Evolutionary conservation across 1,140 invertebrate species (phyloP), one percentile per base, ranked within the genome.

Genomic region (Magallana angulata): DNA sequence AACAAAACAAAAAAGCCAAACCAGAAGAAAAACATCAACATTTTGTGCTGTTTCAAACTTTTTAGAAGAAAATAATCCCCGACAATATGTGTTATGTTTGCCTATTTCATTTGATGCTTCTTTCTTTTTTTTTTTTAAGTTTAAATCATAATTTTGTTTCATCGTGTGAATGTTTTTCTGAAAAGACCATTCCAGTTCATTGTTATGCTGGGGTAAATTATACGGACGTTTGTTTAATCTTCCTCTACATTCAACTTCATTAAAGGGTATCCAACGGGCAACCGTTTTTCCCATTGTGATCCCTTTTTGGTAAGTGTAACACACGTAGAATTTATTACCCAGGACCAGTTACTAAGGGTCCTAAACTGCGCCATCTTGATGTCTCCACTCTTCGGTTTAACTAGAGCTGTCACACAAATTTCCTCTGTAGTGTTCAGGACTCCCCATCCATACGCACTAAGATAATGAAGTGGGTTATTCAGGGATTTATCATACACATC

Each of bases 401-500:
- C 24, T 76, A 76, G 24, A 76, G 48, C 24, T 8, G 68, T 76
- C 5, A 76, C 8, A 24, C 68, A 76, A 0, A 76, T 30, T 76
- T 76, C 68, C 24, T 76, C 68, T 11, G 68, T 12, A 76, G 24
- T 76, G 36, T 76, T 76, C 68, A 76, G 24, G 24, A 30, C 11
- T 30, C 68, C 68, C 68, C 68, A 76, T 30, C 68, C 68, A 76
- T 36, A 76, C 4, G 68, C 68, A 76, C 68, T 76, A 18, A 76
- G 36, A 30, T 76, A 76, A 76, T 76, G 68, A 18, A 76, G 36
- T 12, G 68, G 68, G 24, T 76, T 76, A 30, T 24, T 36, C 7
- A 76, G 18, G 14, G 18, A 9, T 30, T 76, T 76, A 30, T 76
- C 68, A 1, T 76, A 76, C 18, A 76, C 11, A 48, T 76, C 68